Evolutionary conservation across 2,888 invertebrate species (phyloP), one percentile per base, ranked within the genome.

Genomic region (Pteria penguin): DNA sequence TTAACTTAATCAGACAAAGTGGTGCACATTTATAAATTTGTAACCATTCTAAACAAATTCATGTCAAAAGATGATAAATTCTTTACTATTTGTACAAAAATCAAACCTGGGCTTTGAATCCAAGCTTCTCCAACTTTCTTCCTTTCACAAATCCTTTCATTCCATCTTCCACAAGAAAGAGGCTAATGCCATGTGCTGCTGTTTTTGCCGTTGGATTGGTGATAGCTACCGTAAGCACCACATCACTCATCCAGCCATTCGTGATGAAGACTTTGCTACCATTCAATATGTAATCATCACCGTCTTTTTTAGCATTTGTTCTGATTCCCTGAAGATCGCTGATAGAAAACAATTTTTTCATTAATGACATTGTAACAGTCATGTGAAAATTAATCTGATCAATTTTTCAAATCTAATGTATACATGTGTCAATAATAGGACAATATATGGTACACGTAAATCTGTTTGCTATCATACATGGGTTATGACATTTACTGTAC

Each of bases 181-280:
- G 85, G 74, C 92, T 92, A 79, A 93, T 92, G 22, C 93, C 93
- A 80, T 92, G 92, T 29, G 93, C 92, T 4, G 87, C 84, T 5
- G 90, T 88, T 79, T 92, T 92, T 29, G 93, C 93, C 31, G 83
- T 79, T 4, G 91, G 84, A 78, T 93, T 89, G 3, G 93, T 93
- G 4, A 92, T 82, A 0, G 93, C 92, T 4, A 93, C 93, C 8
- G 93, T 92, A 36, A 93, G 83, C n/a, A 91, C 91, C 0, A 92
- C 80, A 80, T 93, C 93, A 27, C 87, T 78, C 89, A 92, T 86
- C 80, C 83, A 90, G 29, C 93, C 93, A 80, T 93, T 93, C 26
- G 93, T 92, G 77, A 93, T 93, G 83, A 92, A 93, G 11, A 90
- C 90, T 85, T 93, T 93, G 81, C 92, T 92, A 45, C 93, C 93